Percentiles rank a stretch among this genome's conserved stretches.
These are phyloP conservation scores for Gracilinanus agilis DNA, from an alignment of 2,113 vertebrate genomes.

Conservation along the genomic window DNA sequence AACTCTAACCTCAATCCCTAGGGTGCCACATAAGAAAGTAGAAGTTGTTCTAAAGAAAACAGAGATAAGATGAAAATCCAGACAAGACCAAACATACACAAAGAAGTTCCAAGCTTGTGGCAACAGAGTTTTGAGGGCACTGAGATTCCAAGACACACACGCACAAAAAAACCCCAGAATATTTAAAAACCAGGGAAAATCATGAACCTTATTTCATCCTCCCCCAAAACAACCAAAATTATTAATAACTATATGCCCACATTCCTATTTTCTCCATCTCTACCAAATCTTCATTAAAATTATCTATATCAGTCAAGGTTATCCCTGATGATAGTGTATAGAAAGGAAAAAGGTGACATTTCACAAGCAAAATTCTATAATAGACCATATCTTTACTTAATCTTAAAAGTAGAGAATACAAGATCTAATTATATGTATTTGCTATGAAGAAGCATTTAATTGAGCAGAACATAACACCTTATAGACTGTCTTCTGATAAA, in stretches of 20 bases:
- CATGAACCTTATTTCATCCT: background rate
- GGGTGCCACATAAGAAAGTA: background rate
- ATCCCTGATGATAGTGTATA: background rate
- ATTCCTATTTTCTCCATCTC: background rate
- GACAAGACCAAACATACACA: background rate
- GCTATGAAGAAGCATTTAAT: background rate
- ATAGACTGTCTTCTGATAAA: background rate
- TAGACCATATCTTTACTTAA: background rate
- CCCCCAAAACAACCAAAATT: background rate
- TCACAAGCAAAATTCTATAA: background rate
- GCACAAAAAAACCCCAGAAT: too few relatives aligned
- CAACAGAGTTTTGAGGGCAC: background rate
- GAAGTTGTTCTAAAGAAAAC: background rate
- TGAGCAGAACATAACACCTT: background rate
- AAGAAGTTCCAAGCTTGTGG: background rate
- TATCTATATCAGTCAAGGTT: background rate
- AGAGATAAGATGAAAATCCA: background rate
- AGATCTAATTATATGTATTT: background rate
- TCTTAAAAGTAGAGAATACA: background rate
- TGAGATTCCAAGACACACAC: background rate
- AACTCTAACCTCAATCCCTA: background rate
- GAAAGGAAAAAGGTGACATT: background rate
- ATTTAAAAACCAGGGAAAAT: too few relatives aligned
- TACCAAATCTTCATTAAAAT: background rate
- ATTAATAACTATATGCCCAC: background rate